A percentile compares a stretch with the other conserved stretches of the same genome.
These are phyloP conservation scores for Caenorhabditis doughertyi DNA, from an alignment of 2,888 invertebrate genomes.

Conservation along the genomic window DNA sequence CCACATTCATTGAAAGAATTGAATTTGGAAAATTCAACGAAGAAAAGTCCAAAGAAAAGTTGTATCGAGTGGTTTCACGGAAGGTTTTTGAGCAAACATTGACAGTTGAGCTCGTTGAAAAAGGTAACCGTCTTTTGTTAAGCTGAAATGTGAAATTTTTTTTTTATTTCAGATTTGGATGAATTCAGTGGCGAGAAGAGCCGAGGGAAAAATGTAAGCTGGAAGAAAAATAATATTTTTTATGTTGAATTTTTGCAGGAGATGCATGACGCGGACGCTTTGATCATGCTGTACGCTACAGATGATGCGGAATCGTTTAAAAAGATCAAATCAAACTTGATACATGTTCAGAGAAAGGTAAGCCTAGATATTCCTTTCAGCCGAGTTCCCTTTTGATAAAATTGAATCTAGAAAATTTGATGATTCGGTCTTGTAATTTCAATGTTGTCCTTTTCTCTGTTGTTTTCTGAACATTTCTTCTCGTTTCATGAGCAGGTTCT, in stretches of 20 bases:
- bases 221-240: not conserved
- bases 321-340: not conserved
- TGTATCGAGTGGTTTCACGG: slow-evolving; percentile 8
- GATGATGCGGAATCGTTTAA: slow-evolving; percentile 16
- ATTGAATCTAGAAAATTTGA: too few relatives aligned
- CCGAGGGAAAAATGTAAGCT: not conserved
- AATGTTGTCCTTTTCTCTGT: too few relatives aligned
- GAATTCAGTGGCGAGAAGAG: not conserved
- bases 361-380: too few relatives aligned
- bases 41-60: slow-evolving; percentile 1
- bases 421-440: too few relatives aligned
- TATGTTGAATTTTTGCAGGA: not conserved
- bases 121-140: too few relatives aligned
- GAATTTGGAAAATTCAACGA: slow-evolving; percentile 31
- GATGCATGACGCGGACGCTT: slow-evolving; percentile 17
- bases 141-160: not conserved
- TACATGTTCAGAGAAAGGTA: slow-evolving; percentile 18
- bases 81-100: slow-evolving; percentile 4
- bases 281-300: slow-evolving; percentile 9
- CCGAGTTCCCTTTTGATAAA: too few relatives aligned
- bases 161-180: not conserved
- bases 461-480: too few relatives aligned
- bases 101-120: slow-evolving; percentile 21
- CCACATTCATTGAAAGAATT: slow-evolving; percentile 21
- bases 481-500: too few relatives aligned